phyloP scores from a whole-genome alignment of 2,888 invertebrate genomes.

The Tachystola acroxantha region DNA sequence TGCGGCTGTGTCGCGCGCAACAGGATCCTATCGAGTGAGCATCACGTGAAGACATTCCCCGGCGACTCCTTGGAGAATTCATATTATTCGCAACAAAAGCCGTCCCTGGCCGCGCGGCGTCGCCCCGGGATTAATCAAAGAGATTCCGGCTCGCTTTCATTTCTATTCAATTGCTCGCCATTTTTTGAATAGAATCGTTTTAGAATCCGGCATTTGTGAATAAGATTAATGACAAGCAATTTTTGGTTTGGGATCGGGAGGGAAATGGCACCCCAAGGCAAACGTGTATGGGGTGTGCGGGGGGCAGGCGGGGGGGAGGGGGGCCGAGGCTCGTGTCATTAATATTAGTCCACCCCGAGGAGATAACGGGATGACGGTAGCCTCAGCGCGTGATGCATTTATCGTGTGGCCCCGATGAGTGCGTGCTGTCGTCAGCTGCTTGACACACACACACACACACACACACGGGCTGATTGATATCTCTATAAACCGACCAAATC shows the following conservation, averaged over 20 bases:
- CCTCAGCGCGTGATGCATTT: too few species aligned
- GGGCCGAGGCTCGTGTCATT: conserved; percentile 11
- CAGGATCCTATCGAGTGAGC: too few species aligned
- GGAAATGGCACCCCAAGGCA: neutral
- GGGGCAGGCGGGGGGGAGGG: neutral
- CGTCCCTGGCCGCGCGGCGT: conserved; percentile 32
- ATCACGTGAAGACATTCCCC: neutral
- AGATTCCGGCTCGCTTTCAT: conserved; percentile 33
- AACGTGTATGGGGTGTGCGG: neutral
- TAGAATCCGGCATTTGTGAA: conserved; percentile 34
- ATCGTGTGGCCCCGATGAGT: too few species aligned
- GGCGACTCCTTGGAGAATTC: neutral
- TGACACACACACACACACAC: too few species aligned
- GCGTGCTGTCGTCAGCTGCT: too few species aligned
- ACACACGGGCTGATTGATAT: too few species aligned
- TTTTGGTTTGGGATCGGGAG: conserved; percentile 23
- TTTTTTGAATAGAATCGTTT: conserved; percentile 56
- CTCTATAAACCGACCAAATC: too few species aligned
- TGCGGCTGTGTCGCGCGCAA: too few species aligned
- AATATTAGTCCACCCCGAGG: conserved; percentile 14
- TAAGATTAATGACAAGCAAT: conserved; percentile 35
- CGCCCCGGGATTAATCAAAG: conserved; percentile 46
- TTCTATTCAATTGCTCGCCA: conserved; percentile 47
- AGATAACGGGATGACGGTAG: too few species aligned
- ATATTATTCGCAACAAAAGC: conserved; percentile 37